Percentiles rank a stretch among this genome's conserved stretches.
These are phyloP conservation scores for Spinus olivaceus DNA, from an alignment of 2,797 vertebrate genomes.

Conservation along the genomic window DNA sequence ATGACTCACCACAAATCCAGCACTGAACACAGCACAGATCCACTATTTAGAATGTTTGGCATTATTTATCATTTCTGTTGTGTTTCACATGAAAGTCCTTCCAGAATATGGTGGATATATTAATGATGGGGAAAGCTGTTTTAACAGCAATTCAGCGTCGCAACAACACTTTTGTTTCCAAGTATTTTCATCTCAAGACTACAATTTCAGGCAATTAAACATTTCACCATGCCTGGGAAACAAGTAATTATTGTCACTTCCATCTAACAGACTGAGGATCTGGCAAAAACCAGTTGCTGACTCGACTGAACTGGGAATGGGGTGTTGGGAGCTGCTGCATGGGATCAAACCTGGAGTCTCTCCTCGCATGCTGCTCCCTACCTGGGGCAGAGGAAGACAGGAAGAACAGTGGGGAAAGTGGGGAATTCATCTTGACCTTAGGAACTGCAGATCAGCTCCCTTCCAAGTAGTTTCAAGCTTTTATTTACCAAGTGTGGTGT, in stretches of 20 bases:
- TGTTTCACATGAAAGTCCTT: background rate
- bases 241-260: constrained; percentile 19
- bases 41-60: background rate
- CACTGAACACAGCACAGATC: background rate
- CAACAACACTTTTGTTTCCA: background rate
- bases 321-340: background rate
- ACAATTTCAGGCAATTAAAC: constrained; percentile 46
- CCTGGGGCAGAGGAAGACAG: background rate
- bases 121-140: constrained; percentile 1
- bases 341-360: background rate
- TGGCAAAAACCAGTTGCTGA: background rate
- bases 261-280: background rate
- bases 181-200: constrained; percentile 56
- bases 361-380: background rate
- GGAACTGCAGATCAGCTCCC: background rate
- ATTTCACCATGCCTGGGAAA: background rate
- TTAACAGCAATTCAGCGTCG: background rate
- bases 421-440: background rate
- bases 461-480: background rate
- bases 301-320: background rate
- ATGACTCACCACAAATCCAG: background rate
- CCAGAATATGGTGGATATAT: background rate
- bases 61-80: background rate
- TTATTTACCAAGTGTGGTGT: background rate
- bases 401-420: background rate